Base-by-base conservation (phyloP, 2,113 vertebrate species). In the Dunckerocampus dactyliophorus region DNA sequence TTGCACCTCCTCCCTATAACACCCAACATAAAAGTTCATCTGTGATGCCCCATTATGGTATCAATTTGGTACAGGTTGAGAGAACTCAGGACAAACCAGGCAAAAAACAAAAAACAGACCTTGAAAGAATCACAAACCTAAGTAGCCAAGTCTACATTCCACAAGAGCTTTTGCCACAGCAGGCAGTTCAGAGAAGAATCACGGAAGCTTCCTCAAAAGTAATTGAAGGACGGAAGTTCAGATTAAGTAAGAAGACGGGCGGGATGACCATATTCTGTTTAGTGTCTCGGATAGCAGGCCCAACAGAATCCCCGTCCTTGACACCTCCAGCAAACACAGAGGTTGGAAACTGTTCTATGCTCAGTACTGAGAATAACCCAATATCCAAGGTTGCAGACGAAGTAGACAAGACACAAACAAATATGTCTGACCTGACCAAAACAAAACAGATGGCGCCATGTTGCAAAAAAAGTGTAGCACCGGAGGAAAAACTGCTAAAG, bases 1-100 rank as follows among this genome's bases (percentile, higher is more conserved):
- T 92, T 34, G 82, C 92, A 1, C 95, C 95, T 59, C 95, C 94
- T 3, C 91, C 93, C 14, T 95, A 97, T 20, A 80, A 88, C 31
- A 87, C 82, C 15, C 88, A 89, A 53, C 92, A 92, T 69, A 84
- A 86, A 75, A 85, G 56, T 45, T 63, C 72, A 51, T 63, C 69
- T 22, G 47, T 46, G 19, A 60, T 60, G 19, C 69, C 37, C 12
- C 8, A 78, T 16, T 71, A 28, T 43, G 39, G 14, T 43, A 1
- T 43, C 39, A 34, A 34, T 8, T 52, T 15, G 31, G 15, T 52
- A 43, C 64, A 46, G 0, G 57, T 63, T 59, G 58, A 62, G 60
- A 54, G 64, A 67, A 19, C 52, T 21, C 46, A 79, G 15, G 72
- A 54, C 17, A 71, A 72, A 52, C 17, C 66, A 53, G 59, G 51